A percentile compares a stretch with the other conserved stretches of the same genome.
phyloP scores from a whole-genome alignment of 2,888 invertebrate species.

The Drosophila eohydei region DNA sequence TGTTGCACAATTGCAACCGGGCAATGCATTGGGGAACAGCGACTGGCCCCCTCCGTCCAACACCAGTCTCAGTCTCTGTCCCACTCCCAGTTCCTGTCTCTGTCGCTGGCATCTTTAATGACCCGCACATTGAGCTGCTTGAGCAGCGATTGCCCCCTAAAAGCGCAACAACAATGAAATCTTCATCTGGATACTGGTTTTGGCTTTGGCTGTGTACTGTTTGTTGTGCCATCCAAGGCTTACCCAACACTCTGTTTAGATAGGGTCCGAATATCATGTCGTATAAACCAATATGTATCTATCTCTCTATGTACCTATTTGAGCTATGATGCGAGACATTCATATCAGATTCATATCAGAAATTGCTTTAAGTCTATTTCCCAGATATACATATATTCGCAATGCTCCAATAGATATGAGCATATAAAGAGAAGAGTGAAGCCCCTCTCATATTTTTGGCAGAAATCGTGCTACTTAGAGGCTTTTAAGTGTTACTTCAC shows the following conservation, averaged over 20 bases:
- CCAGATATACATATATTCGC: too few species aligned
- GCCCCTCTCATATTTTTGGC: too few species aligned
- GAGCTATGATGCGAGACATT: neutral
- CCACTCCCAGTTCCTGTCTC: neutral
- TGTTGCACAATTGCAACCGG: conserved; percentile 66
- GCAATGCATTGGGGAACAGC: conserved; percentile 27
- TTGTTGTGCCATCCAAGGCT: neutral
- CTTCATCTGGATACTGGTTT: conserved; percentile 31
- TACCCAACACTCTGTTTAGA: neutral
- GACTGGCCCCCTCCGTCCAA: neutral
- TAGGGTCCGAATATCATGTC: neutral
- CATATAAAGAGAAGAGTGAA: too few species aligned
- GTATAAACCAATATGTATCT: neutral
- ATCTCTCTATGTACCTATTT: neutral
- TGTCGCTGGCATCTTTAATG: conserved; percentile 45
- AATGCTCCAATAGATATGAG: too few species aligned
- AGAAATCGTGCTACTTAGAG: too few species aligned
- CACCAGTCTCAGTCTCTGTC: neutral
- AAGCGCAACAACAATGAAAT: conserved; percentile 40
- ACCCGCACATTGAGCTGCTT: conserved; percentile 43
- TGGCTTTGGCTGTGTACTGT: neutral
- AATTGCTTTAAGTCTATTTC: too few species aligned
- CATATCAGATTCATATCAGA: too few species aligned
- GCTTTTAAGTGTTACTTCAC: too few species aligned
- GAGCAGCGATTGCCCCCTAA: conserved; percentile 32